A percentile compares a stretch with the other conserved stretches of the same genome.
These are phyloP conservation scores for Seira musarum DNA, from an alignment of 2,888 invertebrate species.

Conservation along the genomic window DNA sequence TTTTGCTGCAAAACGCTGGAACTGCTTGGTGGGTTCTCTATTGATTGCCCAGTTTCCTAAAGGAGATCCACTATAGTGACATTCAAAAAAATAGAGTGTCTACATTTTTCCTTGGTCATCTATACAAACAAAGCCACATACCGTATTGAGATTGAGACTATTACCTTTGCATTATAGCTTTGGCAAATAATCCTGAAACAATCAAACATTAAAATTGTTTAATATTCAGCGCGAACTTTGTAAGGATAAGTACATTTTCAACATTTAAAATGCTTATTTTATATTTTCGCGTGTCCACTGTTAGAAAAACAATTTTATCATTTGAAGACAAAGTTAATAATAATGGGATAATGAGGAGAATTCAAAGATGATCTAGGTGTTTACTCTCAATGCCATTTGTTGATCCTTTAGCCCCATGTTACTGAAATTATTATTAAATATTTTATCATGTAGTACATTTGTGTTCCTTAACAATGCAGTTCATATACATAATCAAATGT, in stretches of 20 bases:
- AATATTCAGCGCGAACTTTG: not conserved
- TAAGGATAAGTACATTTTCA: not conserved
- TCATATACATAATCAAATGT: no score
- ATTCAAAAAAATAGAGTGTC: not conserved
- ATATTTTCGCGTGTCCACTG: slow-evolving; percentile 56
- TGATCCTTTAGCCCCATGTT: slow-evolving; percentile 52
- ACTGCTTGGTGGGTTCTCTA: slow-evolving; percentile 61
- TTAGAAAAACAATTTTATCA: not conserved
- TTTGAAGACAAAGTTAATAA: not conserved
- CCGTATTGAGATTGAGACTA: not conserved
- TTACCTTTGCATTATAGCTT: slow-evolving; percentile 59
- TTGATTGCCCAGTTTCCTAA: slow-evolving; percentile 60
- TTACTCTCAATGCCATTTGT: slow-evolving; percentile 36
- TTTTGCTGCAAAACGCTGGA: slow-evolving; percentile 60
- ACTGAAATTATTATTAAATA: not conserved
- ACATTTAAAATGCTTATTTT: not conserved
- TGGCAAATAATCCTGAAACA: slow-evolving; percentile 51
- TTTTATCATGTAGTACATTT: no score
- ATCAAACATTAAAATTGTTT: not conserved
- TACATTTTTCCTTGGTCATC: not conserved
- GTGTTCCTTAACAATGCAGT: no score
- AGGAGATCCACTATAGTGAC: slow-evolving; percentile 45
- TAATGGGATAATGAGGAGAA: not conserved
- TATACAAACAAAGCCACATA: not conserved
- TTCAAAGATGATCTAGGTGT: not conserved